phyloP scores from a whole-genome alignment of 2,888 invertebrate species.

The Nemotelus pantherinus region DNA sequence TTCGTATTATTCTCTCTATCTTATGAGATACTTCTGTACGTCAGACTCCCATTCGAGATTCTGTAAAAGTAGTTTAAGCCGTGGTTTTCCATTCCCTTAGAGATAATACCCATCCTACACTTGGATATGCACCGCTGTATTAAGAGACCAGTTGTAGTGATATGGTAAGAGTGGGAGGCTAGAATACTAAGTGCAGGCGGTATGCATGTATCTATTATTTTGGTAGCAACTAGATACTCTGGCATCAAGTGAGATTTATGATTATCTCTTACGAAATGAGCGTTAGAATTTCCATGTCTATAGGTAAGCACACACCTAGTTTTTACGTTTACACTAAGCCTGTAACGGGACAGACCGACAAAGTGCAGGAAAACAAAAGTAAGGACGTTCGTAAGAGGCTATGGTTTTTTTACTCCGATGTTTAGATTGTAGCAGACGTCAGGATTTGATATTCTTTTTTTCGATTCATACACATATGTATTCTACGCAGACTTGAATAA shows the following conservation, averaged over 20 bases:
- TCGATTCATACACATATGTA: too few relatives aligned
- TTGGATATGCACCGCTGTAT: constrained; percentile 31
- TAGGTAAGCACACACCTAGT: too few relatives aligned
- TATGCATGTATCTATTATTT: constrained; percentile 34
- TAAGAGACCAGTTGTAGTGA: not conserved
- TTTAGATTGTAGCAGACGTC: too few relatives aligned
- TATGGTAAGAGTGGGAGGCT: not conserved
- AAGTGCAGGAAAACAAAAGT: too few relatives aligned
- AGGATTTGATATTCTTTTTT: too few relatives aligned
- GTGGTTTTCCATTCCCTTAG: constrained; percentile 17
- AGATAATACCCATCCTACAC: constrained; percentile 20
- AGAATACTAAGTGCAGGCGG: constrained; percentile 17
- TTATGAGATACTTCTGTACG: not conserved
- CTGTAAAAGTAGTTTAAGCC: constrained; percentile 40
- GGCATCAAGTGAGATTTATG: constrained; percentile 42
- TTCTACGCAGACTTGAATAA: too few relatives aligned
- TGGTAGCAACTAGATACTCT: constrained; percentile 17
- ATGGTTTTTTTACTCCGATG: too few relatives aligned
- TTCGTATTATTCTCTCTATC: too few relatives aligned
- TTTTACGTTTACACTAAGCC: too few relatives aligned
- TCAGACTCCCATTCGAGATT: constrained; percentile 12
- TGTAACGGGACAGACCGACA: too few relatives aligned
- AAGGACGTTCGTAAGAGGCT: too few relatives aligned
- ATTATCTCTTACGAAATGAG: constrained; percentile 43
- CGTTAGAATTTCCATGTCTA: constrained; percentile 16